Evolutionary conservation across 1,140 invertebrate species (phyloP).

Genomic region (Ephestia elutella): DNA sequence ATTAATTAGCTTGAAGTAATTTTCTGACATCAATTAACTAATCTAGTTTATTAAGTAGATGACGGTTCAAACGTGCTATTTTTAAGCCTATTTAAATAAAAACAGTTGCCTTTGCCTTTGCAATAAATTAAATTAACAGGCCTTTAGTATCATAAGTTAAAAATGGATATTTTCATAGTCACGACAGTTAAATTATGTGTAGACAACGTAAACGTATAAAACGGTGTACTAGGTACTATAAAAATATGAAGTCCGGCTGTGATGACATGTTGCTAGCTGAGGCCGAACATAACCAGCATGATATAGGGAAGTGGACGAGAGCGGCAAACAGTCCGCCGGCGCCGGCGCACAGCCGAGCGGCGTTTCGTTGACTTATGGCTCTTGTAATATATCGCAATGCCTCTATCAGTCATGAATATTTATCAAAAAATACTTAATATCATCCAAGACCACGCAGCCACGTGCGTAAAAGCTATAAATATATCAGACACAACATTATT

Average conservation of each 20-base stretch:
- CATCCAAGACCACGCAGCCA: constrained; percentile 27
- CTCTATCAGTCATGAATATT: constrained; percentile 72
- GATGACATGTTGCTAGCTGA: constrained; percentile 55
- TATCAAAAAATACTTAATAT: constrained; percentile 61
- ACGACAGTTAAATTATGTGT: constrained; percentile 53
- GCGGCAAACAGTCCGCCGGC: constrained; percentile 27
- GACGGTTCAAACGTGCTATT: too few species aligned
- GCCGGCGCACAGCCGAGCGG: constrained; percentile 40
- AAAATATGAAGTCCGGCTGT: constrained; percentile 64
- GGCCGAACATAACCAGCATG: constrained; percentile 40
- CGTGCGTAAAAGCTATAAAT: constrained; percentile 61
- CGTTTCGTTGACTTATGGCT: constrained; percentile 65
- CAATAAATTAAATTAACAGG: neutral
- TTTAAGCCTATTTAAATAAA: too few species aligned
- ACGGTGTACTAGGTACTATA: constrained; percentile 43
- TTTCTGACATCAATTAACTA: too few species aligned
- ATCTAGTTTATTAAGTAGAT: too few species aligned
- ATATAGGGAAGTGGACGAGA: constrained; percentile 31
- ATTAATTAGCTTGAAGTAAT: too few species aligned
- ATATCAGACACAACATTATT: constrained; percentile 55
- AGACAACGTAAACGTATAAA: constrained; percentile 39
- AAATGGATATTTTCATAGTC: constrained; percentile 44
- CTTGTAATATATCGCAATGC: constrained; percentile 66
- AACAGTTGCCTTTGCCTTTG: neutral
- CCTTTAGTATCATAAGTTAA: constrained; percentile 15